Evolutionary conservation across 2,888 invertebrate genomes (phyloP), one percentile per base, ranked within the genome.

Genomic region (Sphaerophoria rueppellii): DNA sequence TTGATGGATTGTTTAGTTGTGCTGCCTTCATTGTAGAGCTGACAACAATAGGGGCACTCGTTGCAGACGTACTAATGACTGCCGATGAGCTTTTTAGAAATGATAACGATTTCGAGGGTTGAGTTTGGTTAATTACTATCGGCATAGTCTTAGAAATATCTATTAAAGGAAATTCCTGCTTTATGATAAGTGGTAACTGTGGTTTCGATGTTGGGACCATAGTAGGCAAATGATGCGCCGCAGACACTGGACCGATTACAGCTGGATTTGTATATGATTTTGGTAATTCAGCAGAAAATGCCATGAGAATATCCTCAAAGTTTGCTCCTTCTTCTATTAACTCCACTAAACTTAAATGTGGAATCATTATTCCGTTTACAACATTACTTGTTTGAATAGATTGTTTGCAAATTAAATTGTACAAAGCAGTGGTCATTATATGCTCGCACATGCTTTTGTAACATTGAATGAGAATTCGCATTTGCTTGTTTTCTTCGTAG

Each of bases 401-500:
- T 93, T 94, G 88, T 43, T 87, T 87, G 40, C 88, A 87, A 40
- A 92, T 88, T 50, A 89, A 87, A 0, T 80, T 83, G 90, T 95
- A 96, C 79, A 96, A 94, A 52, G 94, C 93, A 2, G 96, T 95
- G 77, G 94, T 95, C 88, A 95, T 94, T 88, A 98, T 93, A 91
- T 96, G 96, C 89, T 95, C 95, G 93, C 98, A 98, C 83, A 98
- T 93, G 89, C 96, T 96, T 91, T 96, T 96, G 90, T 97, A 98
- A 92, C 98, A 97, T 91, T 96, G 95, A 77, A 98, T 92, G 55
- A 98, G 93, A 88, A 96, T 95, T 70, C 96, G 94, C 88, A 98
- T 92, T 88, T 96, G 95, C 86, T 95, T 94, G 91, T 97, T 97
- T 91, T 97, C 97, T 70, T 94, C 93, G 91, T 97, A 98, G 86